phyloP scores from a whole-genome alignment of 2,888 invertebrate species.

The Callyntrura guangdongensis region DNA sequence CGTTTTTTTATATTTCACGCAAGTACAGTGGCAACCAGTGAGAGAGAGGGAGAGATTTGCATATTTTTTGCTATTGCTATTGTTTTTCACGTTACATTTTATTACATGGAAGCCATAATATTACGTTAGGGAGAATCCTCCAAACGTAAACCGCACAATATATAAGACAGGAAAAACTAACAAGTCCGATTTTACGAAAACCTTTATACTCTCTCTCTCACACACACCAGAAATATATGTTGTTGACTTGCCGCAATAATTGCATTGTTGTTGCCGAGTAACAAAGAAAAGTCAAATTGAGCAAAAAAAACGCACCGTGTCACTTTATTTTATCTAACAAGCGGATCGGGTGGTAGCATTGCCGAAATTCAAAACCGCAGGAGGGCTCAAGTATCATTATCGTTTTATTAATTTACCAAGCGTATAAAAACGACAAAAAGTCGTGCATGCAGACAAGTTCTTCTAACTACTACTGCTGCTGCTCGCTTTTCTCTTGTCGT shows the following conservation, averaged over 20 bases:
- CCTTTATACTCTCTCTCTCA: no score
- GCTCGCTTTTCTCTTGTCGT: not conserved
- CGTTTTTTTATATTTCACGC: constrained; percentile 1
- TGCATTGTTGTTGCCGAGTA: not conserved
- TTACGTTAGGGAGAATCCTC: not conserved
- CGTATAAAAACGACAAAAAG: not conserved
- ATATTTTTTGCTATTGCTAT: not conserved
- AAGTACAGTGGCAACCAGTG: constrained; percentile 7
- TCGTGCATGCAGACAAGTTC: not conserved
- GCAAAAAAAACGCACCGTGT: constrained; percentile 30
- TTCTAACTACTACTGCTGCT: not conserved
- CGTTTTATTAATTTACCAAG: constrained; percentile 25
- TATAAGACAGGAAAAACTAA: not conserved
- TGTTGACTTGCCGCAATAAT: constrained; percentile 32
- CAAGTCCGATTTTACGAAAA: not conserved
- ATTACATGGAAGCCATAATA: not conserved
- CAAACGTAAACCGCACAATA: not conserved
- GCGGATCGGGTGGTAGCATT: constrained; percentile 49
- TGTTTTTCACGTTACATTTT: not conserved
- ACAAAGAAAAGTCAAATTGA: constrained; percentile 2
- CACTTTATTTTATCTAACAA: constrained; percentile 53
- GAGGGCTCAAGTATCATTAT: constrained; percentile 50
- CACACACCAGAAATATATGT: constrained; percentile 11
- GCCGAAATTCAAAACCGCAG: constrained; percentile 39
- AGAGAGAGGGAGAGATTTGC: not conserved